Base-by-base conservation (phyloP, 2,888 invertebrate genomes). In the Podotricha telesiphe region DNA sequence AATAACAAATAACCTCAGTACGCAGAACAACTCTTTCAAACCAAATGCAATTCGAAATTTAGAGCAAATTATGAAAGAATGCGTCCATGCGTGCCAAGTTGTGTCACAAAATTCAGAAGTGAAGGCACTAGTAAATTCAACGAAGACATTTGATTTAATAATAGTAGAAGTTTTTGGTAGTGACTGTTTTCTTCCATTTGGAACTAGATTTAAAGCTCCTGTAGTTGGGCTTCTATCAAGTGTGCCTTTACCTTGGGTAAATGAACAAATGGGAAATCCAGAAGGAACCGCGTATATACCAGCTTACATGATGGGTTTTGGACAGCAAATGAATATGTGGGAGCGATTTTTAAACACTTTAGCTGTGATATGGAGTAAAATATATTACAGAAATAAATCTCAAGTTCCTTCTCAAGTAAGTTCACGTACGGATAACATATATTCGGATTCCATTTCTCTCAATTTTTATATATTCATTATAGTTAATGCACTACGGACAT, bases 181-280 rank as follows among this genome's bases (percentile, higher is more conserved):
- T 19, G 94, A 94, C 75, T 94, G 94, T 72, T 93, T 94, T 68
- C 84, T 94, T 28, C 94, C 94, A 0, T 87, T 94, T 19, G 94
- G 93, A 0, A 85, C 89, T 73, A 85, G 89, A 74, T 93, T 94
- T 66, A 86, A 91, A 64, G 91, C 94, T 1, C 94, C 94, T 0
- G 87, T 94, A 0, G 87, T 95, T 1, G 94, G 93, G 0, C 81
- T 93, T 2, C 86, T 94, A 1, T 93, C 93, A 0, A 94, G 94
- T 70, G 90, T 93, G 0, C 88, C 93, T 6, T 79, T 94, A 50
- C 94, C 94, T 0, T 95, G 94, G 94, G 86, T 93, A 6, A 91
- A 93, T 67, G 91, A 93, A 40, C 90, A 94, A 67, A 79, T 94
- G 53, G 94, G 94, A 0, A 94, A 94, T 75, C 94, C 94, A 7